Base-by-base conservation (phyloP, 92 coral and sea anemone genomes). In the Porites rus region DNA sequence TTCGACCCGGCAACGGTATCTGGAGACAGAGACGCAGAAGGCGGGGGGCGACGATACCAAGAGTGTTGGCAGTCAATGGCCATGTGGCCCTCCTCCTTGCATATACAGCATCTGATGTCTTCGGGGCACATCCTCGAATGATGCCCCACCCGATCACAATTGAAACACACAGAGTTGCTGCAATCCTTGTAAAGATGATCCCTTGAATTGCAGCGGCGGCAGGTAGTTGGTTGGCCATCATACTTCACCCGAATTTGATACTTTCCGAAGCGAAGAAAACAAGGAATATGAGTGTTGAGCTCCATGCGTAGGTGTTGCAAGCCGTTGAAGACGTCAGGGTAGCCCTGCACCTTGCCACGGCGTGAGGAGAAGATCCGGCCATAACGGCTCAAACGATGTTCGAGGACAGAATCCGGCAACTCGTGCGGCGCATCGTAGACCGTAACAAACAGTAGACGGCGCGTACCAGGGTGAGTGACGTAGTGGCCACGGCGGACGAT, bases 121-220 rank as follows among this genome's bases (percentile, higher is more conserved):
- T 22, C 6, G 0, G 12, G 1, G 8, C 72, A 63, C 0, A 20
- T 16, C 0, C 22, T 2, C 8, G 61, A 1, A 0, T 0, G 0
- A 61, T 78, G 82, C 7, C 82, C 82, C 2, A 65, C 64, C 2
- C 13, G 1, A 0, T 78, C 60, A 18, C 72, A 78, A 14, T 46
- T 78, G n/a, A 78, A 63, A 19, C 72, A 64, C 11, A 46, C 11
- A 0, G 6, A 0, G 1, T 78, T 63, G 0, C 0, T 1, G 43
- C 82, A 78, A 0, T 63, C 82, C 0, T 4, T 16, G 3, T 28
- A 38, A 0, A 78, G 5, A 16, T 78, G 72, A 1, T 65, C 82
- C 1, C n/a, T 24, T 0, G 18, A 10, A 3, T 31, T 31, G 18
- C 72, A 78, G 1, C n/a, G 43, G 0, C 28, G 17, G 56, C 75